Conservation (phyloP, 35 echinoderm and acorn worm species). For the Anneissia japonica region DNA sequence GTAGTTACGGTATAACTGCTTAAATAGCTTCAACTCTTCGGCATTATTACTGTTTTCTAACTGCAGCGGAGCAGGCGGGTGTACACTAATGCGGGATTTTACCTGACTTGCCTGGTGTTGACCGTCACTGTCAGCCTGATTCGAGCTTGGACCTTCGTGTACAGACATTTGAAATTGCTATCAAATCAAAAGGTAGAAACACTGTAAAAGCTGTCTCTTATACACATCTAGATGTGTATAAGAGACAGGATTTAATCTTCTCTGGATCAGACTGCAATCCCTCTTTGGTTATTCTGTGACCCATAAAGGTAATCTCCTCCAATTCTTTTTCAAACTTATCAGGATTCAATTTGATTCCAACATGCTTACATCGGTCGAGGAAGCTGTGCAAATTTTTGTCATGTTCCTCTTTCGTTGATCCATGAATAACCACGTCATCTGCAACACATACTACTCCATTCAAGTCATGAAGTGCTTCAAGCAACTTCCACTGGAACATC, state of each 20-base stretch:
- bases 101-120: too few relatives aligned
- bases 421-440: slow-evolving; percentile 47
- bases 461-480: neutral
- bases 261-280: slow-evolving; percentile 8
- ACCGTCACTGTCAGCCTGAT: too few relatives aligned
- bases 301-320: slow-evolving; percentile 24
- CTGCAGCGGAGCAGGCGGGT: too few relatives aligned
- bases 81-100: too few relatives aligned
- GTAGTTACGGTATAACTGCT: too few relatives aligned
- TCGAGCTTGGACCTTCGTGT: too few relatives aligned
- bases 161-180: too few relatives aligned
- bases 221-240: too few relatives aligned
- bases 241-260: slow-evolving; percentile 4
- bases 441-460: slow-evolving; percentile 11
- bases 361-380: slow-evolving; percentile 6
- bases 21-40: too few relatives aligned
- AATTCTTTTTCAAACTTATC: slow-evolving; percentile 2
- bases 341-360: slow-evolving; percentile 17
- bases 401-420: slow-evolving; percentile 8
- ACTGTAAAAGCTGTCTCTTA: too few relatives aligned
- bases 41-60: too few relatives aligned
- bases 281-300: slow-evolving; percentile 16
- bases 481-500: slow-evolving; percentile 1
- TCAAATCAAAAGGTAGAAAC: too few relatives aligned
- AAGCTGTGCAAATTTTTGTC: neutral